Evolutionary conservation across 2,888 invertebrate genomes (phyloP).

Genomic region (Macroteleia sp.): DNA sequence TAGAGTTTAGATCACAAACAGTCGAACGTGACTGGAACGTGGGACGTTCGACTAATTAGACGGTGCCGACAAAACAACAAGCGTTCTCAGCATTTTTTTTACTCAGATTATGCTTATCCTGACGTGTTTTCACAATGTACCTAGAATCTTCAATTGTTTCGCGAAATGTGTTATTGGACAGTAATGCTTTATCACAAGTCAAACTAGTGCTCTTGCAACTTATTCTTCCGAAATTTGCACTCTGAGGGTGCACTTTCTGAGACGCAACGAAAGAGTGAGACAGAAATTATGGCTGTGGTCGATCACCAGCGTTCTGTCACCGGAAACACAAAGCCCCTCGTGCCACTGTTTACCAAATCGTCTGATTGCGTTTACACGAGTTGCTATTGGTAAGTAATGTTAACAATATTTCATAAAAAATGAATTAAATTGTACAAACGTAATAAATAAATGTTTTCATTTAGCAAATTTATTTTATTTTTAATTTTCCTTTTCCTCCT

Average conservation of each 20-base stretch:
- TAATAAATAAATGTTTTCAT: too few relatives aligned
- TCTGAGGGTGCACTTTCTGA: conserved; percentile 12
- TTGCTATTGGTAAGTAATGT: conserved; percentile 94
- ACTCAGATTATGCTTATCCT: neutral
- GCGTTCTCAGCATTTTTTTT: neutral
- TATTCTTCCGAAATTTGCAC: neutral
- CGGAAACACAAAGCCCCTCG: conserved; percentile 80
- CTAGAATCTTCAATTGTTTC: neutral
- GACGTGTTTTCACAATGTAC: conserved; percentile 4
- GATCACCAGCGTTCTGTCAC: conserved; percentile 75
- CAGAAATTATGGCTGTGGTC: conserved; percentile 79
- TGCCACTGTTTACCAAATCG: conserved; percentile 89
- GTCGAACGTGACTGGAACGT: neutral
- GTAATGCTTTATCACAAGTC: conserved; percentile 23
- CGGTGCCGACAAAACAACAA: neutral
- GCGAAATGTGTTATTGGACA: conserved; percentile 7
- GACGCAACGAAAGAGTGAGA: conserved; percentile 27
- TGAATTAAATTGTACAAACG: too few relatives aligned
- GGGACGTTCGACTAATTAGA: neutral
- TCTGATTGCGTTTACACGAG: conserved; percentile 93
- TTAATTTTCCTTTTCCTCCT: too few relatives aligned
- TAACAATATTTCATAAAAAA: too few relatives aligned
- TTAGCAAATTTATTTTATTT: too few relatives aligned
- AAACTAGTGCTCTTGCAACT: conserved; percentile 11
- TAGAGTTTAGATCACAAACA: too few relatives aligned